A percentile compares a stretch with the other conserved stretches of the same genome.
Evolutionary conservation across 2,888 invertebrate genomes (phyloP).

Genomic region (Epinotia brunnichana): DNA sequence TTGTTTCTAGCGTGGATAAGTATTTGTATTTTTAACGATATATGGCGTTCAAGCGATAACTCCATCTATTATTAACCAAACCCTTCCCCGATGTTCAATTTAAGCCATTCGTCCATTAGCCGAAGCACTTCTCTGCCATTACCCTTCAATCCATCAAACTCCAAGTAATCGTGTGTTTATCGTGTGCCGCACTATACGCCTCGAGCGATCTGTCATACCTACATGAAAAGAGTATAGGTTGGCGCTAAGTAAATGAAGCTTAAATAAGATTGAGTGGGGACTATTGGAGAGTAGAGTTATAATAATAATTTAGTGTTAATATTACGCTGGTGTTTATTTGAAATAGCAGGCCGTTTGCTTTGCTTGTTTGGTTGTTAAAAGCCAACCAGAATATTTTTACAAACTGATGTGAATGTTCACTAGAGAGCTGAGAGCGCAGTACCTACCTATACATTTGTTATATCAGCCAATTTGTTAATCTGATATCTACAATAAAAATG

Average conservation of each 20-base stretch:
- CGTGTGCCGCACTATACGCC: conserved; percentile 28
- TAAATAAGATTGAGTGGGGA: neutral
- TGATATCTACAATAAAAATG: no score
- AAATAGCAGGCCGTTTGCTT: no score
- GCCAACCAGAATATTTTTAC: no score
- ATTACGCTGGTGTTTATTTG: no score
- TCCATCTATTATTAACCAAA: conserved; percentile 5
- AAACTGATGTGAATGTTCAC: no score
- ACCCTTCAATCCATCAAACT: conserved; percentile 43
- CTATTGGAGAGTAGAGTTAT: neutral
- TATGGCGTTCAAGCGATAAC: neutral
- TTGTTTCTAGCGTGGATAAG: no score
- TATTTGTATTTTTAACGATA: neutral
- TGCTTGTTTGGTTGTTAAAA: no score
- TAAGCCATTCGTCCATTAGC: conserved; percentile 36
- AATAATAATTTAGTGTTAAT: no score
- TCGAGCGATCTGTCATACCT: conserved; percentile 46
- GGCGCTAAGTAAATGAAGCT: conserved; percentile 4
- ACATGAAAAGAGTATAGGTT: conserved; percentile 48
- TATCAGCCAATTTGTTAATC: no score
- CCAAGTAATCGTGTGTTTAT: conserved; percentile 39
- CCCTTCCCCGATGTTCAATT: conserved; percentile 17
- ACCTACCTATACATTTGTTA: no score
- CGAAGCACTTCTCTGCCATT: conserved; percentile 36
- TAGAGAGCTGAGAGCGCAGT: no score